Percentiles rank a stretch among this genome's conserved stretches.
These are phyloP conservation scores for Sarcoramphus papa DNA, from an alignment of 2,797 vertebrate genomes.

Conservation along the genomic window DNA sequence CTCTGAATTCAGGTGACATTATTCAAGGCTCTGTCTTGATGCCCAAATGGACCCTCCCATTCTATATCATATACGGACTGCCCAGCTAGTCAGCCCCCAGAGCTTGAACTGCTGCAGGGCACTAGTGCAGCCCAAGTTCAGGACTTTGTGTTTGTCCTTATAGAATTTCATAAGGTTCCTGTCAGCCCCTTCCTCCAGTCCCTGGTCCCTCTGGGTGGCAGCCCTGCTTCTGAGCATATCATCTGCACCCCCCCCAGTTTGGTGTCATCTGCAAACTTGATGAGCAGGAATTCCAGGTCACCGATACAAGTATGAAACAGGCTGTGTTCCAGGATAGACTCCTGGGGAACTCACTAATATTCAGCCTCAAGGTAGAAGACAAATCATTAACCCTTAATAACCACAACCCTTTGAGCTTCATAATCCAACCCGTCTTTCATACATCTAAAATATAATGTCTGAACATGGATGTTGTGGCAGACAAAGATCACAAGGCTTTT, in stretches of 20 bases:
- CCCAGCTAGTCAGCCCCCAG: neutral
- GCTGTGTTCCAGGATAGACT: neutral
- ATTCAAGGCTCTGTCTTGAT: neutral
- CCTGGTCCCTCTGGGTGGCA: accelerated
- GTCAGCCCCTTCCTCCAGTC: neutral
- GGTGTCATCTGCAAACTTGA: neutral
- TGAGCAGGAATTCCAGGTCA: neutral
- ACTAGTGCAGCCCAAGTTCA: neutral
- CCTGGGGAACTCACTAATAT: neutral
- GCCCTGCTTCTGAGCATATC: neutral
- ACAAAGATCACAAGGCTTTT: neutral
- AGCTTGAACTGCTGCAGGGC: neutral
- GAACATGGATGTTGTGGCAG: neutral
- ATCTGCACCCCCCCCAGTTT: neutral
- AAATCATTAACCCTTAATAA: neutral
- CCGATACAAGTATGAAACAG: accelerated
- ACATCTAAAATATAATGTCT: neutral
- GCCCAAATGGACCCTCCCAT: neutral
- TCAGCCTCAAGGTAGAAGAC: neutral
- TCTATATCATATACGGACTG: neutral
- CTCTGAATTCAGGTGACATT: neutral
- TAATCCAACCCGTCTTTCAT: neutral
- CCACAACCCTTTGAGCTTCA: neutral
- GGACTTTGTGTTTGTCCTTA: neutral
- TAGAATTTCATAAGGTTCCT: neutral